Percentiles rank a stretch among this genome's conserved stretches.
Evolutionary conservation across 2,113 vertebrate species (phyloP).

Genomic region (Ia io): DNA sequence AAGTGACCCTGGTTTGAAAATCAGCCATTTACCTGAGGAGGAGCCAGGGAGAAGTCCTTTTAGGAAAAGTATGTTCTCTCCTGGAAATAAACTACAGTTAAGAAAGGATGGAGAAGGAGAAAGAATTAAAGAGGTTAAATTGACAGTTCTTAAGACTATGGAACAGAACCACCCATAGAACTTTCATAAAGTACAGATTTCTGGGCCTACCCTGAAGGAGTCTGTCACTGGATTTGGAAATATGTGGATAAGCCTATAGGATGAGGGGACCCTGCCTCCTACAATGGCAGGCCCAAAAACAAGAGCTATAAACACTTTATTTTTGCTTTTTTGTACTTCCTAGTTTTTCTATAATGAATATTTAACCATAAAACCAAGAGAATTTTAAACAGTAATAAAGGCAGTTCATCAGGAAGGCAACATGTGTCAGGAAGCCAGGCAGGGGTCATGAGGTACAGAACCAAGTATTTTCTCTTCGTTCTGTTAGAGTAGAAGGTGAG

Average conservation of each 20-base stretch:
- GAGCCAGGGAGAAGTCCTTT: slow-evolving; percentile 62
- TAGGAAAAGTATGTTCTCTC: background rate
- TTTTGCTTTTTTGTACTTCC: background rate
- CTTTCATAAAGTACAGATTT: background rate
- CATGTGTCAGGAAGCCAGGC: background rate
- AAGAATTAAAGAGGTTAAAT: background rate
- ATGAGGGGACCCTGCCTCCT: background rate
- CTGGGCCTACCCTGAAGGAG: background rate
- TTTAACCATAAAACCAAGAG: background rate
- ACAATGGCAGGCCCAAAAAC: background rate
- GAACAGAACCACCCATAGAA: background rate
- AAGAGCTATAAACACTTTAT: background rate
- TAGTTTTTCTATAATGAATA: slow-evolving; percentile 9
- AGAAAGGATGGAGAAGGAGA: background rate
- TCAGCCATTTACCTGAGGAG: slow-evolving; percentile 50
- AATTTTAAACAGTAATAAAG: background rate
- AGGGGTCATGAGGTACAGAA: background rate
- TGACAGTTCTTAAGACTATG: background rate
- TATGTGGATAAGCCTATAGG: background rate
- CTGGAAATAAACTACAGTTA: slow-evolving; percentile 7
- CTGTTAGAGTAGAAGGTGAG: background rate
- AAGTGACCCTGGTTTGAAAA: slow-evolving; percentile 50
- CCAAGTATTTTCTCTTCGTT: background rate
- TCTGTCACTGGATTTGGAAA: background rate
- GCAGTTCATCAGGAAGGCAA: background rate